phyloP scores from a whole-genome alignment of 2,113 vertebrate species.

The Ancistrus triradiatus region DNA sequence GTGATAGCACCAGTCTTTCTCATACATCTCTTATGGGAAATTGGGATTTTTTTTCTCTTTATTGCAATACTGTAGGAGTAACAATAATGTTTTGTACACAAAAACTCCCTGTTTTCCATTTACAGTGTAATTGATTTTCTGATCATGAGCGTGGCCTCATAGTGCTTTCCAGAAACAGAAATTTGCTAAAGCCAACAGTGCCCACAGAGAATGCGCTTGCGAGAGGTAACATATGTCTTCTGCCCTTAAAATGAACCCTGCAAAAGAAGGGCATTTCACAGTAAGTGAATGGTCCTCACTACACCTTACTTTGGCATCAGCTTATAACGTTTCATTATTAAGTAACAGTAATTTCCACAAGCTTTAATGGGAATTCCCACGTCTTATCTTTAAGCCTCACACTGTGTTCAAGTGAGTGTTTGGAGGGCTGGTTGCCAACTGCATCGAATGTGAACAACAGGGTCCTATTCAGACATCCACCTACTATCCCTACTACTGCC shows the following conservation, averaged over 20 bases:
- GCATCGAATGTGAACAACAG: conserved; percentile 43
- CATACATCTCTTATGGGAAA: conserved; percentile 25
- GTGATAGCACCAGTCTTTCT: conserved; percentile 21
- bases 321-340: not conserved
- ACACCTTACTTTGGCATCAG: not conserved
- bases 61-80: too few relatives aligned
- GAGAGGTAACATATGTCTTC: too few relatives aligned
- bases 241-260: too few relatives aligned
- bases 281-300: too few relatives aligned
- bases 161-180: too few relatives aligned
- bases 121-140: too few relatives aligned
- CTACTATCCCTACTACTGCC: conserved; percentile 33
- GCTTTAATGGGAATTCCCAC: conserved; percentile 1
- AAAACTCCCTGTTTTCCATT: too few relatives aligned
- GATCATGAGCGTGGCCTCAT: too few relatives aligned
- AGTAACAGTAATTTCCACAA: conserved; percentile 8
- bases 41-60: conserved; percentile 3
- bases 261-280: too few relatives aligned
- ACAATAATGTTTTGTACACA: too few relatives aligned
- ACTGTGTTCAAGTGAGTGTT: conserved; percentile 19
- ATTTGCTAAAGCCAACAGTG: too few relatives aligned
- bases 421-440: conserved; percentile 26
- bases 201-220: too few relatives aligned
- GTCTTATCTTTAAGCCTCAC: not conserved
- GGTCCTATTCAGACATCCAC: conserved; percentile 43